Percentiles rank a stretch among this genome's conserved stretches.
Conservation (phyloP, 1,140 invertebrate species). For the Drusus annulatus region DNA sequence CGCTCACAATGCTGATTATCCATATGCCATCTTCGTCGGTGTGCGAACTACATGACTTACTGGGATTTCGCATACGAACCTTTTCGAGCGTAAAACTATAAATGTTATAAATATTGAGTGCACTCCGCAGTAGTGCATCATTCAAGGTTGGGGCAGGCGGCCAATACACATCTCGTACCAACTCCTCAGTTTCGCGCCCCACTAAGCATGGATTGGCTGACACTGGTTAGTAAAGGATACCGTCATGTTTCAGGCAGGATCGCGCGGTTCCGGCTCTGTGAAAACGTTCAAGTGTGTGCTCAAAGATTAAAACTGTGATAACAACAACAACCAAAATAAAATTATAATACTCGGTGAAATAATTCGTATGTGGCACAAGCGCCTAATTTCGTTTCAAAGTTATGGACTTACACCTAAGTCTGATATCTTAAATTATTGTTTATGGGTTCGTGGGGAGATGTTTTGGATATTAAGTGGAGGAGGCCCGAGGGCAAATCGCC, state of each 20-base stretch:
- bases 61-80: constrained; percentile 46
- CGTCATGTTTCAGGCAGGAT: neutral
- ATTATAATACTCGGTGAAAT: no score
- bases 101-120: constrained; percentile 56
- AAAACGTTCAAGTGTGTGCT: no score
- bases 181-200: constrained; percentile 1
- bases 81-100: constrained; percentile 51
- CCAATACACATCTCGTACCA: constrained; percentile 4
- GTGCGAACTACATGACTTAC: constrained; percentile 24
- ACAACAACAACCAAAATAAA: no score
- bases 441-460: neutral
- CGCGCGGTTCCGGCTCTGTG: neutral
- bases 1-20: constrained; percentile 16
- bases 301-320: no score
- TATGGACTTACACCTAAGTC: no score
- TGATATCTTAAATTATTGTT: no score
- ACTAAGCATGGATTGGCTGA: constrained; percentile 51
- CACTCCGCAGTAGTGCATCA: constrained; percentile 38
- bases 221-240: constrained; percentile 51
- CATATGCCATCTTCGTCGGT: constrained; percentile 9
- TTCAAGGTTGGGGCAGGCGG: constrained; percentile 53
- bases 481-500: neutral
- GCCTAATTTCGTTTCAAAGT: no score
- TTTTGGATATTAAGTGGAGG: neutral
- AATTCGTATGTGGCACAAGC: no score